Conservation (phyloP, 1,140 invertebrate species). For the Leptinotarsa texana region DNA sequence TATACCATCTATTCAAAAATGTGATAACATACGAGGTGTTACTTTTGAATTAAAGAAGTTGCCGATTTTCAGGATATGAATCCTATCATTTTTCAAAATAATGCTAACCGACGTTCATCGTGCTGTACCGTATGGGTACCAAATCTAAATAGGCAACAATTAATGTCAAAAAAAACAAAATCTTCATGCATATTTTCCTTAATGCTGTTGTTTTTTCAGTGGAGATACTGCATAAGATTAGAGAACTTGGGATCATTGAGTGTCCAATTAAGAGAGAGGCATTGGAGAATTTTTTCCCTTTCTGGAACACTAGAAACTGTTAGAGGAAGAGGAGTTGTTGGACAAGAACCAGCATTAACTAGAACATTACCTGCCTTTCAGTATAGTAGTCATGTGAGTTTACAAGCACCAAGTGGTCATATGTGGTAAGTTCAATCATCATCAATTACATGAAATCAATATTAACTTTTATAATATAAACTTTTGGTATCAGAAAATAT, state of each 20-base stretch:
- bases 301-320: constrained; percentile 95
- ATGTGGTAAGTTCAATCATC: constrained; percentile 79
- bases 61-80: too few relatives aligned
- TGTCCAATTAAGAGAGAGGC: constrained; percentile 90
- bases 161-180: too few relatives aligned
- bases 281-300: constrained; percentile 95
- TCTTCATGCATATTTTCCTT: neutral
- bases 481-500: too few relatives aligned
- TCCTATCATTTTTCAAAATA: too few relatives aligned
- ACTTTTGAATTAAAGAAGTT: too few relatives aligned
- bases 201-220: constrained; percentile 63
- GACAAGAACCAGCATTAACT: constrained; percentile 91
- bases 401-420: constrained; percentile 96
- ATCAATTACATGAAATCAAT: neutral
- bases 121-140: too few relatives aligned
- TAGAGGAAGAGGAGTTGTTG: constrained; percentile 89
- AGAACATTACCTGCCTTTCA: constrained; percentile 91
- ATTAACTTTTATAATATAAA: too few relatives aligned
- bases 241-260: constrained; percentile 90
- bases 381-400: constrained; percentile 94
- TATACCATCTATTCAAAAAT: too few relatives aligned
- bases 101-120: too few relatives aligned
- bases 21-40: too few relatives aligned
- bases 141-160: too few relatives aligned
- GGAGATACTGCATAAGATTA: constrained; percentile 93